A percentile compares a stretch with the other conserved stretches of the same genome.
Conservation (phyloP, 2,797 vertebrate genomes). For the Pelochelys cantorii region DNA sequence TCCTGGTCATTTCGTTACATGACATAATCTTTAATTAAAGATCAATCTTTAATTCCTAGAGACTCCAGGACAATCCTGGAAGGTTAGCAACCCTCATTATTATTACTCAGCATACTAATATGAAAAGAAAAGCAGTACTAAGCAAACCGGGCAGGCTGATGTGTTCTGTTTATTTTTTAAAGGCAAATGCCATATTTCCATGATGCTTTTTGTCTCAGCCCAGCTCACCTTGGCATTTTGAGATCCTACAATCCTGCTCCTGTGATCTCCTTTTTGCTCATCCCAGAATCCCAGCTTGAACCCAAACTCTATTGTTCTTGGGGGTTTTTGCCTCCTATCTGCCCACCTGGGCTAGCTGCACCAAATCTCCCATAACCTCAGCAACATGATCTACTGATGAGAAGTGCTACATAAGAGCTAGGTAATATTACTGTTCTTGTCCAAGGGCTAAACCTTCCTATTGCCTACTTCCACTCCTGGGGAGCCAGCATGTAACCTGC, state of each 20-base stretch:
- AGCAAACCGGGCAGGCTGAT: not conserved
- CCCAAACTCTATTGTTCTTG: not conserved
- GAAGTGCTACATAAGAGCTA: too few species aligned
- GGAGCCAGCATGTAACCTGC: too few species aligned
- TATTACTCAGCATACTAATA: not conserved
- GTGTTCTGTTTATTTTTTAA: not conserved
- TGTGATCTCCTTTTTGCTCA: fast-evolving
- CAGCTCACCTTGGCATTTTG: not conserved
- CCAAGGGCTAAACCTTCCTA: not conserved
- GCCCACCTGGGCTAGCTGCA: not conserved
- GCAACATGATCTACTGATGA: not conserved
- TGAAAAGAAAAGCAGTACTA: not conserved
- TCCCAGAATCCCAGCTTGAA: not conserved
- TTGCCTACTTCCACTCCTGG: not conserved
- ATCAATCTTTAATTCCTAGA: too few species aligned
- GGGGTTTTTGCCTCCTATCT: not conserved
- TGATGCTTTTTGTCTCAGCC: not conserved
- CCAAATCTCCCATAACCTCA: not conserved
- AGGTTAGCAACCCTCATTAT: too few species aligned
- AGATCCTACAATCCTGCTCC: not conserved
- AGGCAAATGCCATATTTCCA: not conserved
- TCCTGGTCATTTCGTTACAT: too few species aligned
- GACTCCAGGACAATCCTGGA: too few species aligned
- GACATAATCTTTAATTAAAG: too few species aligned
- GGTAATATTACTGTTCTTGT: not conserved